A percentile compares a stretch with the other conserved stretches of the same genome.
Evolutionary conservation across 2,888 invertebrate genomes (phyloP).

Genomic region (Alcis repandata): DNA sequence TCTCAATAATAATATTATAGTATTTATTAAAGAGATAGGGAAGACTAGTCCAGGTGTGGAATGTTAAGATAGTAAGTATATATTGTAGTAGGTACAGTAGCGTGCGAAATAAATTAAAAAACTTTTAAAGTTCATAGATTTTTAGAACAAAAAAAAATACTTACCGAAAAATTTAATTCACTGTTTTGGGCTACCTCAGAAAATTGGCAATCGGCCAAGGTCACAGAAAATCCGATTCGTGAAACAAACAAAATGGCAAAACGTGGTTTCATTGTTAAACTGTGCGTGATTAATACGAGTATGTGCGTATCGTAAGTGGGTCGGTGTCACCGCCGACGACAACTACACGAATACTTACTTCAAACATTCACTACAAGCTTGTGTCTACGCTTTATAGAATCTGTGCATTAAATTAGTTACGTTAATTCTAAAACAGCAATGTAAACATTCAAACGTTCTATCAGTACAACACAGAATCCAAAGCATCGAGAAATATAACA

Average conservation of each 20-base stretch:
- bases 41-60: too few species aligned
- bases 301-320: conserved; percentile 27
- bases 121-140: too few species aligned
- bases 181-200: conserved; percentile 7
- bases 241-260: conserved; percentile 41
- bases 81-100: too few species aligned
- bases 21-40: too few species aligned
- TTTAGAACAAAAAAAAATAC: not conserved
- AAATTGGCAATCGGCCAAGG: conserved; percentile 13
- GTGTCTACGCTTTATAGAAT: not conserved
- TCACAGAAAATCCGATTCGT: conserved; percentile 2
- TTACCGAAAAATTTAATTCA: not conserved
- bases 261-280: conserved; percentile 39
- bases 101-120: too few species aligned
- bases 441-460: not conserved
- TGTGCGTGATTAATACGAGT: conserved; percentile 39
- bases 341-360: not conserved
- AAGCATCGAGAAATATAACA: too few species aligned
- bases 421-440: not conserved
- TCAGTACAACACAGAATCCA: too few species aligned
- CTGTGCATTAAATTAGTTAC: not conserved
- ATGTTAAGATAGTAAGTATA: too few species aligned
- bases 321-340: conserved; percentile 19
- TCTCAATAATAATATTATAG: conserved; percentile 1
- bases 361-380: not conserved